Conservation (phyloP, 2,113 vertebrate genomes). For the Morone chrysops region DNA sequence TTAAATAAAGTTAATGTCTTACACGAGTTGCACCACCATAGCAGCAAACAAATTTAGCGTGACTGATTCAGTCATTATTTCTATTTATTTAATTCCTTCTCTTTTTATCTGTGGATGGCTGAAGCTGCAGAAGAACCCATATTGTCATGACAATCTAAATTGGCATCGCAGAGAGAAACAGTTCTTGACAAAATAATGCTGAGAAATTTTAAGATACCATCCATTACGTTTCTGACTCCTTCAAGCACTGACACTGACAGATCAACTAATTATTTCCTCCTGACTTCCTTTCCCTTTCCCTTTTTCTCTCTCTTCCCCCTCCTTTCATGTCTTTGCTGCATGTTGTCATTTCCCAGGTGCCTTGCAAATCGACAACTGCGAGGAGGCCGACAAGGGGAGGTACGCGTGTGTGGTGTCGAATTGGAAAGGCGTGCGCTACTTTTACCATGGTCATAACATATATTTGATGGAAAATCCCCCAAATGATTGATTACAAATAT, state of each 20-base stretch:
- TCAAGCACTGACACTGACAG: conserved; percentile 56
- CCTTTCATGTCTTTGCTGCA: conserved; percentile 45
- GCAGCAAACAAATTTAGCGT: conserved; percentile 34
- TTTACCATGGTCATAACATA: too few species aligned
- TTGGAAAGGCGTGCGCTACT: conserved; percentile 96
- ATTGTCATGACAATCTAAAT: conserved; percentile 47
- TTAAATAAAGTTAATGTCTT: conserved; percentile 6
- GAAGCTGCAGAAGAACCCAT: conserved; percentile 42
- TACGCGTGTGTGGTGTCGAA: conserved; percentile 99
- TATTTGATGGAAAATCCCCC: too few species aligned
- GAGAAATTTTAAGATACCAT: conserved; percentile 59
- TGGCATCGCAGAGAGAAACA: conserved; percentile 38
- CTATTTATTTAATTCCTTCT: conserved; percentile 43
- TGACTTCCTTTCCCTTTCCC: too few species aligned
- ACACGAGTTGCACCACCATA: conserved; percentile 17
- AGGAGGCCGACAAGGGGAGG: conserved; percentile 99
- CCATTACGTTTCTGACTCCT: conserved; percentile 61
- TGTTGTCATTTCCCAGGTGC: conserved; percentile 88
- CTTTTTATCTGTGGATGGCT: conserved; percentile 24
- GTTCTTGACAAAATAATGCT: conserved; percentile 36
- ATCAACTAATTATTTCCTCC: neutral
- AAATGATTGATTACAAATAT: too few species aligned
- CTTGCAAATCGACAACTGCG: conserved; percentile 98
- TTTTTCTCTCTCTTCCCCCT: too few species aligned
- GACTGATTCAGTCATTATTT: conserved; percentile 60